These are phyloP conservation scores for Pitangus sulphuratus DNA, from an alignment of 2,797 vertebrate species.

Conservation along the genomic window DNA sequence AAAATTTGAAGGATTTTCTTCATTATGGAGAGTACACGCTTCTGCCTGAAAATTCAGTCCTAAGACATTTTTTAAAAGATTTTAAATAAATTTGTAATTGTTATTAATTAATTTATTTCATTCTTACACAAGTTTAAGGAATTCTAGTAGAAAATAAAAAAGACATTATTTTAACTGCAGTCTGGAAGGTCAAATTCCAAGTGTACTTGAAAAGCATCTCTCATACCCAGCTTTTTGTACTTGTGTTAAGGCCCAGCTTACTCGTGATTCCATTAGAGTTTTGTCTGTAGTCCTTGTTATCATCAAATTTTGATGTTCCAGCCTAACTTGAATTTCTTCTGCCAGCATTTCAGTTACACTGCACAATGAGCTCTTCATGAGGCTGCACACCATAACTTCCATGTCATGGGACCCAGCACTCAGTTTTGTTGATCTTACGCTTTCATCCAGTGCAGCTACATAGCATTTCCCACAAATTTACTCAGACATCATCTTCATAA, in stretches of 20 bases:
- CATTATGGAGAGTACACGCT: background rate
- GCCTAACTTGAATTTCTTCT: background rate
- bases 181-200: background rate
- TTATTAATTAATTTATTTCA: background rate
- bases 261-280: background rate
- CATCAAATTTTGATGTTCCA: background rate
- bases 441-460: background rate
- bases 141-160: background rate
- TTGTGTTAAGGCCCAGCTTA: background rate
- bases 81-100: background rate
- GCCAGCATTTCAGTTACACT: background rate
- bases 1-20: background rate
- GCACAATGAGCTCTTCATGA: background rate
- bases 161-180: background rate
- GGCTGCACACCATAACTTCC: background rate
- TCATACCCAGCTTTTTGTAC: background rate
- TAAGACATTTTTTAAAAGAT: rapidly evolving
- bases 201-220: background rate
- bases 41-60: background rate
- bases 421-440: background rate
- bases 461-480: background rate
- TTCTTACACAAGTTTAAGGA: background rate
- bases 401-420: background rate
- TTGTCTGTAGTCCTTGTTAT: background rate
- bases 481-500: background rate